Conservation (phyloP, 1,140 invertebrate genomes). For the Caenorhabditis latens region DNA sequence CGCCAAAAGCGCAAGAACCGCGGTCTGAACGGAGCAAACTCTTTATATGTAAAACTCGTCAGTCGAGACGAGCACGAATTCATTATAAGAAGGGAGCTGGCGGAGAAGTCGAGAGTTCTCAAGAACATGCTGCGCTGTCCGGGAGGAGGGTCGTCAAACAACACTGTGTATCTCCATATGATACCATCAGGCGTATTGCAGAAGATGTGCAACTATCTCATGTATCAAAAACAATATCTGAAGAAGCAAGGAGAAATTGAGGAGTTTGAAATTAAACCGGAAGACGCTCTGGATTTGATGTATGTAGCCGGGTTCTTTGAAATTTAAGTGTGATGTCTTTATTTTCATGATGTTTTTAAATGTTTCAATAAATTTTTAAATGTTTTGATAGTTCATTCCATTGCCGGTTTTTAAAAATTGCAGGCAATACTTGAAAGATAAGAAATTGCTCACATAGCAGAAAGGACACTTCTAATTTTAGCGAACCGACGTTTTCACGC, state of each 20-base stretch:
- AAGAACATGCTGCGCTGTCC: neutral
- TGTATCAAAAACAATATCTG: neutral
- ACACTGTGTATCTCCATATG: conserved; percentile 11
- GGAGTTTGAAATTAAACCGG: neutral
- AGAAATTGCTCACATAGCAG: no score
- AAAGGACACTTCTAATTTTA: no score
- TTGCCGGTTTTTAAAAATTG: no score
- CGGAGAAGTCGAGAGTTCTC: neutral
- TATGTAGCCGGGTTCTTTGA: neutral
- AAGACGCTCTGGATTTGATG: neutral
- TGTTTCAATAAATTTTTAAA: no score
- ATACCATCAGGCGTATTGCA: neutral
- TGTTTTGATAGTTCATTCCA: no score
- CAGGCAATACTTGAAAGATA: no score
- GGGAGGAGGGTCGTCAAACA: no score
- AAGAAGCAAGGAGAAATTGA: neutral
- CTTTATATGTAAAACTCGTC: neutral
- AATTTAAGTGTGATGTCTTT: neutral
- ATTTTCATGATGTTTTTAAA: neutral
- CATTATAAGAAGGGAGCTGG: neutral
- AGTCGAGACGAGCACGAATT: neutral
- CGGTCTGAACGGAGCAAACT: neutral
- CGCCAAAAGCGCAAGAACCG: no score
- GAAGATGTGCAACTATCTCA: neutral
- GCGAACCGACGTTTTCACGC: no score